These are phyloP conservation scores for Calonectris borealis DNA, from an alignment of 2,113 vertebrate genomes.

Conservation along the genomic window DNA sequence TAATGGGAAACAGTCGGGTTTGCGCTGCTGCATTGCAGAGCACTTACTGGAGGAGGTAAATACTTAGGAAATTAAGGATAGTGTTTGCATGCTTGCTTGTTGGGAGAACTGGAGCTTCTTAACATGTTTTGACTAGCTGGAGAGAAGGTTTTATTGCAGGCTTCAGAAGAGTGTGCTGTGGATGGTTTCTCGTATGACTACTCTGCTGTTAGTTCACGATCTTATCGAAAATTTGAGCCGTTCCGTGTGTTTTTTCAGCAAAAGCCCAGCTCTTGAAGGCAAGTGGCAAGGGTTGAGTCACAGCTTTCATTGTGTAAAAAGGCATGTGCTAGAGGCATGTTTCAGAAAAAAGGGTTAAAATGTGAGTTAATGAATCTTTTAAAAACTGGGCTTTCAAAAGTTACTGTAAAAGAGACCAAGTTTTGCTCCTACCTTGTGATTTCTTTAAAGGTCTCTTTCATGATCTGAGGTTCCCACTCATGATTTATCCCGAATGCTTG, in stretches of 20 bases:
- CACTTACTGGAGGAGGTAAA: not conserved
- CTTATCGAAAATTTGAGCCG: not conserved
- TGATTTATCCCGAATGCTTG: conserved; percentile 21
- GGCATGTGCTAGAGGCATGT: not conserved
- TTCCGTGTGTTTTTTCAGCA: not conserved
- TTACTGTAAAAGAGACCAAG: not conserved
- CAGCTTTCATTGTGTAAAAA: not conserved
- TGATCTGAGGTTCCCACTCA: not conserved
- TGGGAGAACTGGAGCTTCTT: not conserved
- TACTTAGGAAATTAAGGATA: not conserved
- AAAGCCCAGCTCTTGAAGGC: not conserved
- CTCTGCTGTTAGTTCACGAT: not conserved
- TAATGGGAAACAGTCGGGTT: not conserved
- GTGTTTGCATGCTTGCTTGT: not conserved
- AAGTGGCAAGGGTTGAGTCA: not conserved
- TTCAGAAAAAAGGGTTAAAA: not conserved
- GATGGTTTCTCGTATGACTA: not conserved
- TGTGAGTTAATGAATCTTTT: not conserved
- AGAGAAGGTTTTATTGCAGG: not conserved
- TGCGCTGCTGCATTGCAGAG: not conserved
- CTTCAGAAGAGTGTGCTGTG: not conserved
- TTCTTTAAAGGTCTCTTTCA: conserved; percentile 45
- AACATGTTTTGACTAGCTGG: not conserved
- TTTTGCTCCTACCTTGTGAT: not conserved
- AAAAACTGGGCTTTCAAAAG: not conserved